Conservation (phyloP, 2,797 vertebrate genomes). For the Sitta carolinensis region DNA sequence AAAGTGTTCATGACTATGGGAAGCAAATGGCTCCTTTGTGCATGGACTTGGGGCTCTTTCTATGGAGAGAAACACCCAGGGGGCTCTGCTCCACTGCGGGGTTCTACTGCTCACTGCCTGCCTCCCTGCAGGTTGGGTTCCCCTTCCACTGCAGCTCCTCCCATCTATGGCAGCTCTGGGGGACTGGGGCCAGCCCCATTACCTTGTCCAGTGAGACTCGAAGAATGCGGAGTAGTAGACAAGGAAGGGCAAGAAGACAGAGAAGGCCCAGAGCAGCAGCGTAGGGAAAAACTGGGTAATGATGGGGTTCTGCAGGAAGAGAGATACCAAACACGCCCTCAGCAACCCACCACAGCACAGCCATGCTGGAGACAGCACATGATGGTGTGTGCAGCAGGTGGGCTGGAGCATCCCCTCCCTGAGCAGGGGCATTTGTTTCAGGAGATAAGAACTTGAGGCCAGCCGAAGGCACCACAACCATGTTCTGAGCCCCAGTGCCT, state of each 20-base stretch:
- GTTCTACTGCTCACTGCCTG: not conserved
- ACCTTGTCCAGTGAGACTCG: constrained; percentile 98
- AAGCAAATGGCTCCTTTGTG: not conserved
- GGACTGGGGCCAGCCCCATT: not conserved
- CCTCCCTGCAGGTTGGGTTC: not conserved
- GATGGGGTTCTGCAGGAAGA: constrained; percentile 85
- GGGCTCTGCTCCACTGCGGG: not conserved
- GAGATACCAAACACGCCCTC: not conserved
- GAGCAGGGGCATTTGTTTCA: not conserved
- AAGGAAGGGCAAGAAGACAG: constrained; percentile 91
- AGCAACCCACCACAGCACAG: not conserved
- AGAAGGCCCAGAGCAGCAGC: constrained; percentile 93
- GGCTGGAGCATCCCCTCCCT: not conserved
- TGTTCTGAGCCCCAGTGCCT: not conserved
- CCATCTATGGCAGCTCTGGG: not conserved
- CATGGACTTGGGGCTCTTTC: not conserved
- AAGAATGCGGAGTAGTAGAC: constrained; percentile 96
- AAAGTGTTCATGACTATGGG: not conserved
- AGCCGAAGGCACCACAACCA: not conserved
- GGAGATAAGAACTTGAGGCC: not conserved
- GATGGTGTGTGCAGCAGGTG: not conserved
- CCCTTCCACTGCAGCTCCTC: not conserved
- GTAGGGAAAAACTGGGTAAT: constrained; percentile 97
- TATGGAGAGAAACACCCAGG: not conserved
- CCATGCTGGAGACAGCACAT: not conserved